Conservation (phyloP, 2,888 invertebrate genomes). For the Drosophila macrospina region DNA sequence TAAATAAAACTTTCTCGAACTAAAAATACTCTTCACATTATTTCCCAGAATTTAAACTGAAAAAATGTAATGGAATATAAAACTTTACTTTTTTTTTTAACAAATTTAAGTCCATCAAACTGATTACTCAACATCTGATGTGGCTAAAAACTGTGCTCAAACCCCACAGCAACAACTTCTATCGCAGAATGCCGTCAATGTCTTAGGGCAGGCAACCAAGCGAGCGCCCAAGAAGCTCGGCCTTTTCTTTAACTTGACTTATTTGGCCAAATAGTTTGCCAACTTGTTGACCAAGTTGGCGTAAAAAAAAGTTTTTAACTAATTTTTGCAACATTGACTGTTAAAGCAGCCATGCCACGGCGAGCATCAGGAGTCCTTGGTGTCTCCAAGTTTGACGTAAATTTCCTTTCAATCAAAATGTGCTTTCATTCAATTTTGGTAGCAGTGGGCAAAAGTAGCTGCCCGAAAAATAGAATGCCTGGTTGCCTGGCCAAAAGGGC, state of each 20-base stretch:
- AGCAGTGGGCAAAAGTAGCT: slow-evolving; percentile 52
- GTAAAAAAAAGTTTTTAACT: slow-evolving; percentile 59
- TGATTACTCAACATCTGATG: slow-evolving; percentile 29
- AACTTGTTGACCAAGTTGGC: slow-evolving; percentile 70
- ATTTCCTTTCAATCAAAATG: slow-evolving; percentile 79
- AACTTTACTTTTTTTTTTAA: neutral
- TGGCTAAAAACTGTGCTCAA: slow-evolving; percentile 10
- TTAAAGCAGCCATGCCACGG: slow-evolving; percentile 56
- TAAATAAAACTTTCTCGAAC: slow-evolving; percentile 40
- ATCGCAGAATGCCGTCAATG: slow-evolving; percentile 38
- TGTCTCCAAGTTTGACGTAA: slow-evolving; percentile 66
- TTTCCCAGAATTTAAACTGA: neutral
- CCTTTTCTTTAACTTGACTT: slow-evolving; percentile 41
- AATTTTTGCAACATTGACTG: slow-evolving; percentile 72
- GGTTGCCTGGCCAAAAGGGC: slow-evolving; percentile 37
- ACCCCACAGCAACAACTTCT: slow-evolving; percentile 6
- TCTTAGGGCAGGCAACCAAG: slow-evolving; percentile 8
- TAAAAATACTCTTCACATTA: neutral
- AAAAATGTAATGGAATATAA: neutral
- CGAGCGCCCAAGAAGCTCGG: neutral
- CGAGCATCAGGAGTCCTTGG: slow-evolving; percentile 25
- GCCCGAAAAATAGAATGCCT: slow-evolving; percentile 35
- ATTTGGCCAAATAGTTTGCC: slow-evolving; percentile 63
- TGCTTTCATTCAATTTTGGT: slow-evolving; percentile 78
- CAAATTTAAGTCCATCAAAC: slow-evolving; percentile 31